Base-by-base conservation (phyloP, 1,140 invertebrate species). In the Saxidomus purpurata region DNA sequence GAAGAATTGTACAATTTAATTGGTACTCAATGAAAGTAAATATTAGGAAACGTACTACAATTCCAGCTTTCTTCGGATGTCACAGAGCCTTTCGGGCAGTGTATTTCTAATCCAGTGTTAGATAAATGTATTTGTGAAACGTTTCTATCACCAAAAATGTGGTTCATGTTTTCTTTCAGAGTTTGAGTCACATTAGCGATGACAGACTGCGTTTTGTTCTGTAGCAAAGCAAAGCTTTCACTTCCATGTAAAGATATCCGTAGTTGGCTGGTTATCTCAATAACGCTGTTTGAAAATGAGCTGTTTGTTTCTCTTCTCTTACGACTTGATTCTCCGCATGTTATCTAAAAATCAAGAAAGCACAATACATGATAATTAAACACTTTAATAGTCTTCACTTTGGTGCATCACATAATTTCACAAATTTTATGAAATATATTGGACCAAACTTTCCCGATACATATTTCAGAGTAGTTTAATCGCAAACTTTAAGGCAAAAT, bases 31-130 rank as follows among this genome's bases (percentile, higher is more conserved):
- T n/a, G n/a, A n/a, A n/a, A n/a, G 22, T 4, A 13, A 17, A 25
- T 25, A 55, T 25, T 52, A n/a, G 15, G 40, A 31, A 0, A 71
- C 82, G 25, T 84, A 69, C 82, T 61, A 61, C 82, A 71, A 15
- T 59, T 17, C 0, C 61, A 25, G n/a, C 55, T 61, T 36, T 59
- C 13, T 15, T 59, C 49, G 1, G 79, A 82, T 31, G 38, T 34
- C 1, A 63, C 55, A 22, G 79, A 61, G 15, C 79, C 79, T 25
- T 34, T 52, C 3, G 49, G 59, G 31, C 79, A 82, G 28, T 61
- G 52, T 63, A 82, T 40, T 38, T 82, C 25, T n/a, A 82, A 36
- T 49, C 74, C 43, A 2, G 52, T 59, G 11, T 2, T 40, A 11
- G 19, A 1, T 13, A 52, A 36, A 17, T 61, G 8, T 15, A 31